These are phyloP conservation scores for Ischnus inquisitorius DNA, from an alignment of 2,888 invertebrate genomes.

Conservation along the genomic window DNA sequence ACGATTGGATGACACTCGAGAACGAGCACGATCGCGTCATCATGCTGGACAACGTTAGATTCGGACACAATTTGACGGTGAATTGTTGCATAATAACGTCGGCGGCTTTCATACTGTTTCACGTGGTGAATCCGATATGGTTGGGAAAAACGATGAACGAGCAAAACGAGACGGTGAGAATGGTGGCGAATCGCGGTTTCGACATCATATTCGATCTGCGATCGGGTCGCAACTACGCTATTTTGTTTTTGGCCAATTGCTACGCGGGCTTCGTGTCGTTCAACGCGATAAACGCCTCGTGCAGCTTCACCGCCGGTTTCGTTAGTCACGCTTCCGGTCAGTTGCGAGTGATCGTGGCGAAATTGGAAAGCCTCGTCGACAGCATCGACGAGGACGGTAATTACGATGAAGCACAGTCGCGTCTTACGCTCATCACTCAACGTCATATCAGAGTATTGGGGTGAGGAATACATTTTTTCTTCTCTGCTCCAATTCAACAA, in stretches of 20 bases:
- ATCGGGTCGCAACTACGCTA: conserved; percentile 68
- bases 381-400: background rate
- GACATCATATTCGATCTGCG: conserved; percentile 68
- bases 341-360: conserved; percentile 62
- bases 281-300: conserved; percentile 62
- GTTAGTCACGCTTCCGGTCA: conserved; percentile 65
- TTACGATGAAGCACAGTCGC: background rate
- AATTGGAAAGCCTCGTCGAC: conserved; percentile 7
- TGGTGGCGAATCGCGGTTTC: conserved; percentile 63
- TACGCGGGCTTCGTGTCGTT: conserved; percentile 41
- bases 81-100: conserved; percentile 71
- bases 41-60: conserved; percentile 52
- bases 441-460: conserved; percentile 16
- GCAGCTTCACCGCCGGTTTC: background rate
- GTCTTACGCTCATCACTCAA: conserved; percentile 30
- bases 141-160: conserved; percentile 34
- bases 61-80: conserved; percentile 54
- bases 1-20: conserved; percentile 69
- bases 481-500: too few relatives aligned
- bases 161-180: conserved; percentile 46
- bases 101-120: conserved; percentile 61
- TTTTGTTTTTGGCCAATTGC: conserved; percentile 64
- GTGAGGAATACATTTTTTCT: background rate
- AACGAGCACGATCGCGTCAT: conserved; percentile 61
- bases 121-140: conserved; percentile 57